Conservation (phyloP, 1,140 invertebrate species). For the Cotesia typhae region DNA sequence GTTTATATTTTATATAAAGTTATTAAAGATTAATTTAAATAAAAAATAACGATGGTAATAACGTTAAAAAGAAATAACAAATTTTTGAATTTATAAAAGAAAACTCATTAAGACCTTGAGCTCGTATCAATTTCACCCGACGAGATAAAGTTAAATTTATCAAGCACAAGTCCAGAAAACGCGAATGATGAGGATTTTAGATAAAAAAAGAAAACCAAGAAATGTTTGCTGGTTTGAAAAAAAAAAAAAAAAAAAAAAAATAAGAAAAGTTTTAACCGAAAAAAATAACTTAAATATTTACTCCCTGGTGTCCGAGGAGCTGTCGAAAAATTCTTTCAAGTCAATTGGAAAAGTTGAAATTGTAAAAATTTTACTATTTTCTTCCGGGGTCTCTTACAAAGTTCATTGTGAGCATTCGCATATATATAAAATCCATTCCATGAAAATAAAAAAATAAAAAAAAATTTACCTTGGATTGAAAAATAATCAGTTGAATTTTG, state of each 20-base stretch:
- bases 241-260: slow-evolving; percentile 4
- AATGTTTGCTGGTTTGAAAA: background rate
- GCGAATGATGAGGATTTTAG: background rate
- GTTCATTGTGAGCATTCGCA: slow-evolving; percentile 11
- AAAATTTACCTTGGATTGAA: no score
- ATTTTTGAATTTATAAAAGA: background rate
- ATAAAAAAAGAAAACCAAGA: background rate
- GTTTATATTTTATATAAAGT: background rate
- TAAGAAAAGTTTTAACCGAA: slow-evolving; percentile 1
- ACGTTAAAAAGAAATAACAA: background rate
- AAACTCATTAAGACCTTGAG: background rate
- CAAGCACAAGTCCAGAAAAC: slow-evolving; percentile 39
- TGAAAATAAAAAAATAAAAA: no score
- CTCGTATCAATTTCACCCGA: slow-evolving; percentile 42
- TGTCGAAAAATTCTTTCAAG: slow-evolving; percentile 25
- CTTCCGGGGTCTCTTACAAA: slow-evolving; percentile 14
- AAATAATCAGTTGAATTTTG: background rate
- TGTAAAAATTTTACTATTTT: slow-evolving; percentile 55
- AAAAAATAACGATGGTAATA: background rate
- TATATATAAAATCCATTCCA: no score
- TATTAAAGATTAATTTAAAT: no score
- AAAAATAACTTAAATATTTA: background rate
- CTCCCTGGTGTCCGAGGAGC: background rate
- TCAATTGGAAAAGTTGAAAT: slow-evolving; percentile 52
- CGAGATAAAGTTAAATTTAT: slow-evolving; percentile 53